Conservation (phyloP, 2,113 vertebrate genomes). For the Grammomys dolichurus region DNA sequence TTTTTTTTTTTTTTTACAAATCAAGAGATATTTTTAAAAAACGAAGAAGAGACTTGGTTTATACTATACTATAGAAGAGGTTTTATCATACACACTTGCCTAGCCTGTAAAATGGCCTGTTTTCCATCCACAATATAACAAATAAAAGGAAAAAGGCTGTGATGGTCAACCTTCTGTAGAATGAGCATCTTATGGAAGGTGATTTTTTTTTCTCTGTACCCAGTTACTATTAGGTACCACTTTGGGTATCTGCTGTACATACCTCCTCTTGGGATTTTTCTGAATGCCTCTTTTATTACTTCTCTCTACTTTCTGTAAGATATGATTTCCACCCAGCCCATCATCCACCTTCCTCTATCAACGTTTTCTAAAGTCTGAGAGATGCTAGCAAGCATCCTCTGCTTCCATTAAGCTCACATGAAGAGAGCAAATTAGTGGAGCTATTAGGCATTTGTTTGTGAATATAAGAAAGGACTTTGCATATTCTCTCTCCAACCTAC, state of each 20-base stretch:
- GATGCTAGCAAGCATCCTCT: not conserved
- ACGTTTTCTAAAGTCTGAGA: not conserved
- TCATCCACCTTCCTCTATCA: not conserved
- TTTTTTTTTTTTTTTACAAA: not conserved
- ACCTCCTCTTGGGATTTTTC: not conserved
- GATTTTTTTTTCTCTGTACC: not conserved
- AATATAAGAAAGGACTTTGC: not conserved
- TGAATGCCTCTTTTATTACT: not conserved
- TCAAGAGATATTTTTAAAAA: not conserved
- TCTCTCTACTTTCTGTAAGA: not conserved
- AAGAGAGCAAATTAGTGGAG: not conserved
- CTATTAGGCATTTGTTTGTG: not conserved
- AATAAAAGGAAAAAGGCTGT: not conserved
- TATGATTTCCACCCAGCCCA: not conserved
- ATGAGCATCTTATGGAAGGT: not conserved
- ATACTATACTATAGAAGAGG: too few relatives aligned
- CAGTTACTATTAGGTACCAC: not conserved
- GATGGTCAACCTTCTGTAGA: not conserved
- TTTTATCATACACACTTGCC: not conserved
- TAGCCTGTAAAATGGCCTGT: not conserved
- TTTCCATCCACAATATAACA: not conserved
- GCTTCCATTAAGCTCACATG: not conserved
- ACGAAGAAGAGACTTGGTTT: not conserved
- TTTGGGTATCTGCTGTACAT: not conserved
- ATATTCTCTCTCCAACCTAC: not conserved